Evolutionary conservation across 30 jellyfish, hydroid and myxozoan species (phyloP), one percentile per base, ranked within the genome.

Genomic region (Mastigias papua): DNA sequence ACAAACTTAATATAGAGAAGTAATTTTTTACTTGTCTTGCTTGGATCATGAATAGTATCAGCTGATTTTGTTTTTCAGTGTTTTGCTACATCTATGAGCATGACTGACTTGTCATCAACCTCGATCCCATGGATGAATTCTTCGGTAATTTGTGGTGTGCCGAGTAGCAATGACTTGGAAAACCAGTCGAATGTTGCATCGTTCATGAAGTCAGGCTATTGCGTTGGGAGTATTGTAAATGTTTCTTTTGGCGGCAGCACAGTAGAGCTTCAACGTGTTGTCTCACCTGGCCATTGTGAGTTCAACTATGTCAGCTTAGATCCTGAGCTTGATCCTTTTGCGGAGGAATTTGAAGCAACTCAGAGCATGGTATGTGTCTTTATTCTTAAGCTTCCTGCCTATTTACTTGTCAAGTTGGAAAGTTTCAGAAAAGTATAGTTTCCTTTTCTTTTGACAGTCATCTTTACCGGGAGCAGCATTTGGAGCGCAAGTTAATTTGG

Each of bases 271-370:
- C 99, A 95, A 49, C 91, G 99, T 1, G 98, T 95, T 29, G 95
- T 90, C 1, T 90, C 99, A 8, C 88, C 97, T 1, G 85, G 98
- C 70, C 96, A 68, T 19, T 95, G 99, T 64, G 96, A 95, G 71
- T 89, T 95, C 78, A 51, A 81, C 21, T 95, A 90, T 64, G 95
- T 95, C 81, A 95, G 97, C 67, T 92, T 95, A 23, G 99, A 95
- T 73, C 97, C 97, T 34, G 99, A 95, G 85, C 69, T 95, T 11
- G 99, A 95, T 79, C 98, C 99, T 23, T 81, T 85, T 20, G 99
- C 99, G 23, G 98, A 95, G 82, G 99, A 95, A 31, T 87, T 82
- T 60, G 94, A 78, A 17, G 96, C 98, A 1, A 63, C 97, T 0
- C 92, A 83, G 29, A 23, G 35, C 69, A 83, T 78, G 85, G 92